Base-by-base conservation (phyloP, 2,113 vertebrate genomes). In the Sakesphorus luctuosus region DNA sequence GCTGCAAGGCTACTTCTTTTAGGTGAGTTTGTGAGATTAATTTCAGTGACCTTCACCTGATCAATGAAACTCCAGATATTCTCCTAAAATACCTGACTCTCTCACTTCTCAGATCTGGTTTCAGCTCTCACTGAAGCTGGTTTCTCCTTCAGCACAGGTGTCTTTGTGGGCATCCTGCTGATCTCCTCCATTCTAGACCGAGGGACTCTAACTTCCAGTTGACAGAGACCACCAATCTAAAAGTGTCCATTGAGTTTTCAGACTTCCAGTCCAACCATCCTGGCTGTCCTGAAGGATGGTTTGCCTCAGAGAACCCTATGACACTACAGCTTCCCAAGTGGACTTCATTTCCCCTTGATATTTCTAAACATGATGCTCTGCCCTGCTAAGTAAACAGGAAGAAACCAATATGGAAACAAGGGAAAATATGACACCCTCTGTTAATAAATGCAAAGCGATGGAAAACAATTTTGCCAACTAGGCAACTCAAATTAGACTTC, bases 391-490 rank as follows among this genome's bases (percentile, higher is more conserved):
- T 89, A 95, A 90, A 94, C 68, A 90, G 38, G 61, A 55, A 91
- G 76, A 89, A 87, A 78, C 75, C 93, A 75, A 81, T 96, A 85
- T 50, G 76, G 74, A 89, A 73, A 88, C 69, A 86, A 68, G 94
- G 87, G 85, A 95, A 96, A 97, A 91, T 88, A 84, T 95, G 87
- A 94, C 94, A 96, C 96, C 96, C 94, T 87, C 67, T 89, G 77
- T 93, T 95, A 95, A 96, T 94, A 96, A 97, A 94, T 93, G 86
- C 96, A 97, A 96, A 97, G 93, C 7, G 13, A 96, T 96, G 86
- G 95, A 96, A 97, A 97, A 97, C 93, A 97, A 96, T 93, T 96
- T 98, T 95, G 97, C 96, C 96, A 96, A 96, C 95, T 93, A 97
- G 97, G 94, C 94, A 95, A 90, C 90, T 97, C 93, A 96, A 97